A percentile compares a stretch with the other conserved stretches of the same genome.
Evolutionary conservation across 2,888 invertebrate genomes (phyloP).

Genomic region (Yponomeuta malinellus): DNA sequence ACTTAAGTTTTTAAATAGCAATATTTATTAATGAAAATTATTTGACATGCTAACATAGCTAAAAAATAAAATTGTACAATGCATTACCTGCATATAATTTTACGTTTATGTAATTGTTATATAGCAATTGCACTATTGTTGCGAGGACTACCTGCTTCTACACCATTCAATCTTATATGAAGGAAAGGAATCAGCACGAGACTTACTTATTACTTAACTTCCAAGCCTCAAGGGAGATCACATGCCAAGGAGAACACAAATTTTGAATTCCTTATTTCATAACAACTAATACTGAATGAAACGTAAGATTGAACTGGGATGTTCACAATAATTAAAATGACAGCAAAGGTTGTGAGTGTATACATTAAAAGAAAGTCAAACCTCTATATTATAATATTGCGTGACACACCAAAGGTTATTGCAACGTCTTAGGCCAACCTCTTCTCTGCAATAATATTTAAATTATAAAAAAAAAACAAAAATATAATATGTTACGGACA

Average conservation of each 20-base stretch:
- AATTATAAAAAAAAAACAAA: not conserved
- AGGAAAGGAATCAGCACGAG: slow-evolving; percentile 39
- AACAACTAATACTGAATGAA: slow-evolving; percentile 68
- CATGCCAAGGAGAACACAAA: slow-evolving; percentile 42
- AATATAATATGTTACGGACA: not conserved
- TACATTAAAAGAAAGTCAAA: not conserved
- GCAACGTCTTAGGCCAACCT: slow-evolving; percentile 57
- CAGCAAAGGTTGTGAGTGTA: slow-evolving; percentile 7
- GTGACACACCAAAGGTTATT: not conserved
- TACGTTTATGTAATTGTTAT: slow-evolving; percentile 43
- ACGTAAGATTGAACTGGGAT: slow-evolving; percentile 65
- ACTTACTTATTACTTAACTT: slow-evolving; percentile 40
- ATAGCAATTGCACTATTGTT: slow-evolving; percentile 74
- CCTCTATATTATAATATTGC: not conserved
- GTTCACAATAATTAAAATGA: slow-evolving; percentile 18
- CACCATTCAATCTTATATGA: slow-evolving; percentile 50
- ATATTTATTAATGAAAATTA: slow-evolving; percentile 69
- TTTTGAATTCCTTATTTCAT: slow-evolving; percentile 59
- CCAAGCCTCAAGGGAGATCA: slow-evolving; percentile 63
- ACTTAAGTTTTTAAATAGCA: slow-evolving; percentile 65
- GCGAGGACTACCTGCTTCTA: slow-evolving; percentile 72
- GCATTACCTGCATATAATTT: slow-evolving; percentile 70
- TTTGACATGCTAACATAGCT: slow-evolving; percentile 67
- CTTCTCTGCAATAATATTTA: slow-evolving; percentile 16
- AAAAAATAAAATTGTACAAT: slow-evolving; percentile 74